Percentiles rank a stretch among this genome's conserved stretches.
phyloP scores from a whole-genome alignment of 2,888 invertebrate species.

The Azorinus chamasolen region DNA sequence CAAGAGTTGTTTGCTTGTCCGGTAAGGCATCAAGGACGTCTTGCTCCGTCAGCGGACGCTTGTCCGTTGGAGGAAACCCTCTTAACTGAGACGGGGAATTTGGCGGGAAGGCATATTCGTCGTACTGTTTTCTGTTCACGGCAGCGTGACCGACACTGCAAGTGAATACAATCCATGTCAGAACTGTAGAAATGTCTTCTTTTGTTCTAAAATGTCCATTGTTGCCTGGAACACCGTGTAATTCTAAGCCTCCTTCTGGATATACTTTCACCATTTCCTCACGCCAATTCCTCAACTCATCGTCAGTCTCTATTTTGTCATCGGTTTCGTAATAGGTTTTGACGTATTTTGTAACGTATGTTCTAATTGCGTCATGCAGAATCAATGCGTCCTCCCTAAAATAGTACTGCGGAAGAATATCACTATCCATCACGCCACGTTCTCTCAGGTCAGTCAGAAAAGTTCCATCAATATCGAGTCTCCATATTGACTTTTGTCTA shows the following conservation, averaged over 20 bases:
- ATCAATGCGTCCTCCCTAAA: constrained; percentile 85
- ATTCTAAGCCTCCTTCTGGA: constrained; percentile 82
- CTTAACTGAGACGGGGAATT: constrained; percentile 68
- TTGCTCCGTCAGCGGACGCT: constrained; percentile 58
- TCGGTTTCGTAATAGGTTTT: constrained; percentile 66
- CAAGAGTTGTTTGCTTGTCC: constrained; percentile 78
- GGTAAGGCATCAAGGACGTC: constrained; percentile 82
- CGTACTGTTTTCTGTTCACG: constrained; percentile 73
- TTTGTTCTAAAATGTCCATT: constrained; percentile 40
- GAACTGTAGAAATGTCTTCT: constrained; percentile 33
- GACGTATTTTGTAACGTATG: constrained; percentile 73
- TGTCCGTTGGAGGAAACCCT: constrained; percentile 59
- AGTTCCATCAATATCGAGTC: constrained; percentile 79
- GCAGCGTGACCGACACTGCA: constrained; percentile 66
- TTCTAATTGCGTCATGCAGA: constrained; percentile 80
- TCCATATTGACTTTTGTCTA: constrained; percentile 67
- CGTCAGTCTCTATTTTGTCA: constrained; percentile 60
- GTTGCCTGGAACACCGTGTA: constrained; percentile 61
- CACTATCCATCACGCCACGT: constrained; percentile 78
- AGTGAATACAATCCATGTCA: constrained; percentile 56
- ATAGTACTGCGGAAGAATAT: constrained; percentile 84
- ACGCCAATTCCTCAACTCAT: constrained; percentile 82
- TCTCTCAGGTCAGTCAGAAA: constrained; percentile 83
- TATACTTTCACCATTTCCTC: constrained; percentile 79
- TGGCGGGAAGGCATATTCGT: constrained; percentile 79